Conservation (phyloP, 2,888 invertebrate genomes). For the Acleris cristana region DNA sequence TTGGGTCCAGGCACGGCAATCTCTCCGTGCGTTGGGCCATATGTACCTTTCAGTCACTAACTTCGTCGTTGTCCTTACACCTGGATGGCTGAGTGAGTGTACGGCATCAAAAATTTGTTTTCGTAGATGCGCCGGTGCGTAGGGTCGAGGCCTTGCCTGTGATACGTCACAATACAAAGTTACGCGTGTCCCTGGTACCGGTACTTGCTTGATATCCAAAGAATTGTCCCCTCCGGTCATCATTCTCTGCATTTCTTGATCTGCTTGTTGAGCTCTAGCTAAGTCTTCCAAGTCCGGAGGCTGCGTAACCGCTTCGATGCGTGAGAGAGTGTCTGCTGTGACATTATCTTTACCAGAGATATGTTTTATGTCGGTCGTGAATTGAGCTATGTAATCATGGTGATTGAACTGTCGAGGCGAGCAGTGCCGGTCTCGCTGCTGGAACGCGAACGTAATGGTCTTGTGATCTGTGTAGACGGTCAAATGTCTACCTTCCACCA, state of each 20-base stretch:
- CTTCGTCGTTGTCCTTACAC: not conserved
- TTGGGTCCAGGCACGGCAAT: conserved; percentile 8
- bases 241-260: not conserved
- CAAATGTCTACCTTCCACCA: conserved; percentile 27
- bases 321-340: conserved; percentile 8
- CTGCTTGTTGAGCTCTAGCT: not conserved
- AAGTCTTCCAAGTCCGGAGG: not conserved
- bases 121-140: not conserved
- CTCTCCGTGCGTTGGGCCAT: conserved; percentile 7
- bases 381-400: not conserved
- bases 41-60: conserved; percentile 5
- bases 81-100: not conserved
- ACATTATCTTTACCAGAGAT: conserved; percentile 8
- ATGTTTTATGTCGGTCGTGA: conserved; percentile 7
- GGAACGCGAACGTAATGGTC: conserved; percentile 9
- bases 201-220: not conserved
- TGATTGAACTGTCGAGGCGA: conserved; percentile 1
- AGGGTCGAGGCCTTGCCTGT: not conserved
- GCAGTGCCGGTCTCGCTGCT: conserved; percentile 2
- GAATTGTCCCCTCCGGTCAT: not conserved
- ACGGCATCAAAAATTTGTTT: not conserved
- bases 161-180: not conserved
- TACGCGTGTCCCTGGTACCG: not conserved
- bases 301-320: not conserved
- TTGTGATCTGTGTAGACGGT: conserved; percentile 11